Percentiles rank a stretch among this genome's conserved stretches.
Conservation (phyloP, 1,140 invertebrate species). For the Anastrepha obliqua region DNA sequence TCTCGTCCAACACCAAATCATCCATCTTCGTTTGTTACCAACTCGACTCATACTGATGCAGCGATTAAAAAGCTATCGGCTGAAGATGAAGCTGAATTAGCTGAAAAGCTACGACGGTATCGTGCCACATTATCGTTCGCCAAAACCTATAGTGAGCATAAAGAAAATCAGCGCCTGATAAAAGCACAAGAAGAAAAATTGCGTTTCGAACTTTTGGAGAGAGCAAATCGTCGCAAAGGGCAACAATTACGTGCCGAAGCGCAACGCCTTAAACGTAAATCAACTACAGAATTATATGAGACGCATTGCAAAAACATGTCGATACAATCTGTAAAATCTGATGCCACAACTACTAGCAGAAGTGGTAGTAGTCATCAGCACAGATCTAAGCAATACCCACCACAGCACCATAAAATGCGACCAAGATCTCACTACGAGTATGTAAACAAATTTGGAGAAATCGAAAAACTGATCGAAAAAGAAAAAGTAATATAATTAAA, state of each 20-base stretch:
- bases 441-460: slow-evolving; percentile 45
- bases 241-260: neutral
- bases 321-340: neutral
- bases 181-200: neutral
- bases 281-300: neutral
- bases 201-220: neutral
- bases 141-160: slow-evolving; percentile 32
- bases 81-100: neutral
- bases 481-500: neutral
- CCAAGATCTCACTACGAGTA: neutral
- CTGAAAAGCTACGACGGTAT: neutral
- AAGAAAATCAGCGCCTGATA: slow-evolving; percentile 3
- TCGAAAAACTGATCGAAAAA: slow-evolving; percentile 11
- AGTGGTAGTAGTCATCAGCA: neutral
- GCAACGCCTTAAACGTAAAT: slow-evolving; percentile 8
- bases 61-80: neutral
- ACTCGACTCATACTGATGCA: neutral
- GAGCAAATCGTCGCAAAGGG: neutral
- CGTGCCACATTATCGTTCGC: neutral
- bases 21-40: neutral
- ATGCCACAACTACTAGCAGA: neutral
- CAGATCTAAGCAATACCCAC: neutral
- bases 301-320: neutral
- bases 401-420: neutral
- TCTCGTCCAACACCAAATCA: neutral